These are phyloP conservation scores for Ovibos moschatus DNA, from an alignment of 2,113 vertebrate genomes.

Conservation along the genomic window DNA sequence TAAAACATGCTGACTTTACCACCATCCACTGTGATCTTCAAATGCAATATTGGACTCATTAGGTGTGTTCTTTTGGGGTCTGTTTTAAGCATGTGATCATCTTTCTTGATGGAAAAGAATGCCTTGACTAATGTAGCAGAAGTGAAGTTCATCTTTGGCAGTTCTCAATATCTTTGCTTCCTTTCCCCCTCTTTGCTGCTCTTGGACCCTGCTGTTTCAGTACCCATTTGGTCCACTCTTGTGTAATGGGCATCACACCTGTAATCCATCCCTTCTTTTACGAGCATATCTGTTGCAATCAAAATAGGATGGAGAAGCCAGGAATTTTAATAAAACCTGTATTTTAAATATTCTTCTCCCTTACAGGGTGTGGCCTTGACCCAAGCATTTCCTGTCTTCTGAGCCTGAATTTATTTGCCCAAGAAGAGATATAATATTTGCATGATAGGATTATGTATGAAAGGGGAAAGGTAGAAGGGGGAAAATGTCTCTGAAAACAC, in stretches of 20 bases:
- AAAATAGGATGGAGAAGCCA: neutral
- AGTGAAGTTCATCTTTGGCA: neutral
- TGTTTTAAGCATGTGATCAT: neutral
- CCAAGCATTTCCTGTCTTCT: neutral
- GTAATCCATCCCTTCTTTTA: neutral
- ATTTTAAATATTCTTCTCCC: neutral
- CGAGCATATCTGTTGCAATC: neutral
- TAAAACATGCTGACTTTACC: neutral
- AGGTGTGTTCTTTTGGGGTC: neutral
- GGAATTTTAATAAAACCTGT: neutral
- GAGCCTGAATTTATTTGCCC: neutral
- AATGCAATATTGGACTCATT: neutral
- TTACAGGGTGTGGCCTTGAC: neutral
- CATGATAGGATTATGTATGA: neutral
- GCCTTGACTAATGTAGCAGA: neutral
- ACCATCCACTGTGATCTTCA: neutral
- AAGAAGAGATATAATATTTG: neutral
- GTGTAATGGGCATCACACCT: neutral
- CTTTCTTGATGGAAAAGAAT: neutral
- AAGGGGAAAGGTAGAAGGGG: neutral
- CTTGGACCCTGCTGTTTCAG: neutral
- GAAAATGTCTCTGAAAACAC: too few species aligned
- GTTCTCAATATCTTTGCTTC: too few species aligned
- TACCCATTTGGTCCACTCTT: neutral
- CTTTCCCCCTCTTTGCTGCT: neutral